These are phyloP conservation scores for Gallinago stenura DNA, from an alignment of 2,797 vertebrate genomes.

Conservation along the genomic window DNA sequence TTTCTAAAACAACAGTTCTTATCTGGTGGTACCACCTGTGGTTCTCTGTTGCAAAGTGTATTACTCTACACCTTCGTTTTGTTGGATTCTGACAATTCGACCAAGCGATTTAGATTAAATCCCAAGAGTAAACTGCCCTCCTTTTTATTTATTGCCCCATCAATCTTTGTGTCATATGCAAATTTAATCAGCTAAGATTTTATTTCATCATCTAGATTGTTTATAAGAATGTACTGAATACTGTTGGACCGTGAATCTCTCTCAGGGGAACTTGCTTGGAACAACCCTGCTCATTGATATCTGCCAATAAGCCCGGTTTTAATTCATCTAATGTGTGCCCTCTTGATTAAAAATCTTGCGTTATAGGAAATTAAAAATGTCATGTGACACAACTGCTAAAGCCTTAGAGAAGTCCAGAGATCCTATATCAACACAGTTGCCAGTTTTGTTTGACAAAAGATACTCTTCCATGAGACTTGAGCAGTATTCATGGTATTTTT, in stretches of 20 bases:
- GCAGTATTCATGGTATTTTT: not conserved
- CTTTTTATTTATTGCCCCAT: slow-evolving; percentile 30
- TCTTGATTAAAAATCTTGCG: slow-evolving; percentile 61
- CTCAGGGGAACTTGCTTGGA: slow-evolving; percentile 6
- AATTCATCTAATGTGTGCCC: slow-evolving; percentile 47
- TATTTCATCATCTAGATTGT: slow-evolving; percentile 55
- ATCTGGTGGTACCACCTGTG: not conserved
- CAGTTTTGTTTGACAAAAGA: not conserved
- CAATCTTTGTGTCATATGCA: slow-evolving; percentile 61
- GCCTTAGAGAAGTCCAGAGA: not conserved
- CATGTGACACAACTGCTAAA: slow-evolving; percentile 3
- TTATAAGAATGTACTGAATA: slow-evolving; percentile 33
- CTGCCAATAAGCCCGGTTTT: slow-evolving; percentile 33
- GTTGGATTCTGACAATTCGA: not conserved
- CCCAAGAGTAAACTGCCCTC: not conserved
- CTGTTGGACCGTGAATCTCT: not conserved
- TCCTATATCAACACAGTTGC: not conserved
- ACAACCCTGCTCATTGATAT: slow-evolving; percentile 26
- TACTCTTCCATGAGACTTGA: not conserved
- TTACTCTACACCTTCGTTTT: not conserved
- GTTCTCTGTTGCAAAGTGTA: not conserved
- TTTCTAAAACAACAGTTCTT: not conserved
- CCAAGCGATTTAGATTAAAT: slow-evolving; percentile 31
- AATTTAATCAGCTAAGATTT: slow-evolving; percentile 68
- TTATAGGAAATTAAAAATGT: slow-evolving; percentile 60